Evolutionary conservation across 2,113 vertebrate genomes (phyloP).

Genomic region (Xerus inauris): DNA sequence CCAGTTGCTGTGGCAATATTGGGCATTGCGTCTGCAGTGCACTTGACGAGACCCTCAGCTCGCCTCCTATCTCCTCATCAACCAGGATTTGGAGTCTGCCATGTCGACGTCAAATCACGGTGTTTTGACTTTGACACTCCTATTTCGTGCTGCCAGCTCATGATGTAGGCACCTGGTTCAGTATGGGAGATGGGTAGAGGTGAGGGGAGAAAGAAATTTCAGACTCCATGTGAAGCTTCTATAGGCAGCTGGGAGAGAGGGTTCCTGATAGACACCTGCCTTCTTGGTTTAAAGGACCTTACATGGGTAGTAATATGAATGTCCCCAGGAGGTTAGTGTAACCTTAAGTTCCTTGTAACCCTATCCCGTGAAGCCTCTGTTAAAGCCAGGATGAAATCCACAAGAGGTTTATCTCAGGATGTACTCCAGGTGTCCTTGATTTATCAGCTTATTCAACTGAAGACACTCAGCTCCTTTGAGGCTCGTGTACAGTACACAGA

Average conservation of each 20-base stretch:
- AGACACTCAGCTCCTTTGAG: conserved; percentile 1
- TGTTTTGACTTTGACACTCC: not conserved
- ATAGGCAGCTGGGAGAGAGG: not conserved
- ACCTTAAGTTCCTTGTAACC: not conserved
- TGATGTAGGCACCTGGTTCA: not conserved
- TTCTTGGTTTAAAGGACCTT: not conserved
- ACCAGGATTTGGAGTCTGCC: not conserved
- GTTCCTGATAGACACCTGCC: not conserved
- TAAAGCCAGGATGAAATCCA: conserved; percentile 3
- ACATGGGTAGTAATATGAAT: not conserved
- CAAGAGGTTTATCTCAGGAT: not conserved
- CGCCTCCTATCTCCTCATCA: not conserved
- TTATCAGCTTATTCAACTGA: not conserved
- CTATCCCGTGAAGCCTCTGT: not conserved
- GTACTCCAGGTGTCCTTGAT: not conserved
- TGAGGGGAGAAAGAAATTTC: not conserved
- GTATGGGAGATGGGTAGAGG: not conserved
- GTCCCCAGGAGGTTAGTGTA: not conserved
- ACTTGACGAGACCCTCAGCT: not conserved
- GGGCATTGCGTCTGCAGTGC: not conserved
- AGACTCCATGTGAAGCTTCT: not conserved
- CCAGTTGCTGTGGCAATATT: not conserved
- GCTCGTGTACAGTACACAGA: not conserved
- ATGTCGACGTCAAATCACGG: not conserved
- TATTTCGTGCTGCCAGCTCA: rapidly evolving